These are phyloP conservation scores for Mormyrops attenuatus DNA, from an alignment of 2,797 vertebrate species.

Conservation along the genomic window DNA sequence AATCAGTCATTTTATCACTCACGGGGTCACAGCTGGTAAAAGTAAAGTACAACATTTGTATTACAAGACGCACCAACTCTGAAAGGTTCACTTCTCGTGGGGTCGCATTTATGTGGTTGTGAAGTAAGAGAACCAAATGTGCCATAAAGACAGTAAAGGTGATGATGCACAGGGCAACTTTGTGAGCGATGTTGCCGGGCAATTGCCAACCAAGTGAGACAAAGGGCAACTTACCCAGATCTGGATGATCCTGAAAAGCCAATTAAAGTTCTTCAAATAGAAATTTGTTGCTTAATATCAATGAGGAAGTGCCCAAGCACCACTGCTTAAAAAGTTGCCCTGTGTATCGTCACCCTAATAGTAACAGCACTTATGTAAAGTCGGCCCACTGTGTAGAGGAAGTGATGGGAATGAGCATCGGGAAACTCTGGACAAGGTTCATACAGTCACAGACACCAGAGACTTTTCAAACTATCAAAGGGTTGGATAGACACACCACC, in stretches of 20 bases:
- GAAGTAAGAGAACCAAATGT: neutral
- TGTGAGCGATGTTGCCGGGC: neutral
- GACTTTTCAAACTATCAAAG: slow-evolving; percentile 8
- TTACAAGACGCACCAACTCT: slow-evolving; percentile 14
- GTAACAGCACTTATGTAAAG: neutral
- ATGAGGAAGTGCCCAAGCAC: neutral
- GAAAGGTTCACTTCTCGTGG: neutral
- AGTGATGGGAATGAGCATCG: neutral
- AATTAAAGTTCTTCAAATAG: neutral
- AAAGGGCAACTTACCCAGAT: neutral
- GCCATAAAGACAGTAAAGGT: neutral
- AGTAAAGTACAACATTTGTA: neutral
- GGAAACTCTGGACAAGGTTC: neutral
- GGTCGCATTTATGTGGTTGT: neutral
- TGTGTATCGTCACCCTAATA: neutral
- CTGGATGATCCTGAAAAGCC: neutral
- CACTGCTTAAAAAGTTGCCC: neutral
- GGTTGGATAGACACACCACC: neutral
- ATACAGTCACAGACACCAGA: slow-evolving; percentile 10
- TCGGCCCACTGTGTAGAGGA: neutral
- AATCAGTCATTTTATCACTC: neutral
- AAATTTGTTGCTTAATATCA: neutral
- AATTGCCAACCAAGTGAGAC: neutral
- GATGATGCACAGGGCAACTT: neutral
- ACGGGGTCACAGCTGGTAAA: neutral